phyloP scores from a whole-genome alignment of 2,113 vertebrate species.

The Tetrax tetrax region DNA sequence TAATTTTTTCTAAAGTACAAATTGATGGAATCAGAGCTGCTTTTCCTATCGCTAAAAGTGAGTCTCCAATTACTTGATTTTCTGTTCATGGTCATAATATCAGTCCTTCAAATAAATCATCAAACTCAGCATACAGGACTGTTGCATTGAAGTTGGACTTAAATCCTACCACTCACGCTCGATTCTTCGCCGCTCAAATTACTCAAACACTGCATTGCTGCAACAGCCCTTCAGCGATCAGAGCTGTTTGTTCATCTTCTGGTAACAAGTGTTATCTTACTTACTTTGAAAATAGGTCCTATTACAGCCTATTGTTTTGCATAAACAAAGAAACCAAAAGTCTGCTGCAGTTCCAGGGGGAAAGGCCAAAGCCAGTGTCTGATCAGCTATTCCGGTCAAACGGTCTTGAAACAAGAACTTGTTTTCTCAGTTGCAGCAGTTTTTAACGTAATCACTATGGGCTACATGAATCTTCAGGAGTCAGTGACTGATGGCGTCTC shows the following conservation, averaged over 20 bases:
- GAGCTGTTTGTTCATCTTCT: constrained; percentile 41
- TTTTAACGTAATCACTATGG: constrained; percentile 4
- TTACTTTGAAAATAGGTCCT: constrained; percentile 36
- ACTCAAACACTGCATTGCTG: constrained; percentile 1
- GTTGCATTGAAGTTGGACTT: neutral
- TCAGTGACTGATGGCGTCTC: neutral
- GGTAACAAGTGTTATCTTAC: neutral
- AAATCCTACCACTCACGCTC: neutral
- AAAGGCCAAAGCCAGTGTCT: neutral
- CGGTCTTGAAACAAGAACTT: neutral
- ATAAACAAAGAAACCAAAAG: constrained; percentile 10
- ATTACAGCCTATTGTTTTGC: constrained; percentile 39
- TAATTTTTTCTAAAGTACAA: neutral
- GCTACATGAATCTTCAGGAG: neutral
- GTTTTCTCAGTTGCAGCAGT: constrained; percentile 53
- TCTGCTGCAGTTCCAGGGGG: neutral
- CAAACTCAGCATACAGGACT: neutral
- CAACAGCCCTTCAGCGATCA: neutral
- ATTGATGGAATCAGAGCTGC: neutral
- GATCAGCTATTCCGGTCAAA: neutral
- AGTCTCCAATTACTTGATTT: neutral
- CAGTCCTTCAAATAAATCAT: neutral
- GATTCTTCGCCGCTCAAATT: neutral
- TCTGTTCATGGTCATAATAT: neutral
- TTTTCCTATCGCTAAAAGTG: neutral